Base-by-base conservation (phyloP, 2,888 invertebrate genomes). In the Tipula unca region DNA sequence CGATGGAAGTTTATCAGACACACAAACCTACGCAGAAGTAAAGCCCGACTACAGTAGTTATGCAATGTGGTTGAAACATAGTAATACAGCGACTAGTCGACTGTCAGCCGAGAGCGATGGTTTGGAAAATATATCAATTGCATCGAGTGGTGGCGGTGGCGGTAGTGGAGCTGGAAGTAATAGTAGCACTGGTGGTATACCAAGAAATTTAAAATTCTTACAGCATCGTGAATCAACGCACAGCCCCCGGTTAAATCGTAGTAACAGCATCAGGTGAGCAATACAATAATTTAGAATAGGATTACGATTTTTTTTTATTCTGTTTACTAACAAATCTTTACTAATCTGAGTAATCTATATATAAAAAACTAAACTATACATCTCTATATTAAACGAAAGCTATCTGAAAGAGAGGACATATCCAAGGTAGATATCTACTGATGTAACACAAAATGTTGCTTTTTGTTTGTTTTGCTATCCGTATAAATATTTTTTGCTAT, bases 341-440 rank as follows among this genome's bases (percentile, higher is more conserved):
- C 29, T 83, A 83, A 83, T 32, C 35, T 83, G n/a, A 32, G n/a
- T 83, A 83, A 83, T 32, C 35, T 83, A 29, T 32, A 83, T 32
- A 83, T 83, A 17, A 32, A 82, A 82, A 82, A 82, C 29, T 29
- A 82, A 29, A 29, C 84, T 84, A 29, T 35, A 32, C n/a, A 32
- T 17, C 29, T 84, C 14, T 84, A 84, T 84, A 32, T 84, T 32
- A 32, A n/a, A 20, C 1, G 83, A 86, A 87, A 96, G 96, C 96
- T 96, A 96, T 93, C 96, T 96, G 91, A 95, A 95, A 94, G 96
- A 96, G 94, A 94, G 96, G 96, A 96, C 96, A 88, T 96, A 96
- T 92, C 96, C 96, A 94, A 96, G 96, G 96, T 96, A 95, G 29
- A 39, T 69, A 69, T 25, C 10, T 36, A 82, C 0, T 85, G 35